Evolutionary conservation across 2,113 vertebrate genomes (phyloP).

Genomic region (Brienomyrus brachyistius): DNA sequence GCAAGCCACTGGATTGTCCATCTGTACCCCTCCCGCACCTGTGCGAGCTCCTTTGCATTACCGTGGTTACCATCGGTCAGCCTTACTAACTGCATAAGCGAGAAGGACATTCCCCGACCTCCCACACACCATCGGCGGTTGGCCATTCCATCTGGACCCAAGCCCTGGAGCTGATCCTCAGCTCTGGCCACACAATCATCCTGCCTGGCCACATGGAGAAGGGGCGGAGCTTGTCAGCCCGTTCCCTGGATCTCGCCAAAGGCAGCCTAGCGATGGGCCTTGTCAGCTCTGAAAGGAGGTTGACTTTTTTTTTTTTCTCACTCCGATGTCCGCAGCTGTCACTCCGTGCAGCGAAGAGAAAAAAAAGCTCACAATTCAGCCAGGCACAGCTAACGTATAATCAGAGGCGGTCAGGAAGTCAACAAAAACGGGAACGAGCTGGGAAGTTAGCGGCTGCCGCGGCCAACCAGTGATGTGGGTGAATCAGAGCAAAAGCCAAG

Average conservation of each 20-base stretch:
- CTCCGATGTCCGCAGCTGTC: not conserved
- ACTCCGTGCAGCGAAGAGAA: not conserved
- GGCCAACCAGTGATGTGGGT: not conserved
- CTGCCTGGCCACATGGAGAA: not conserved
- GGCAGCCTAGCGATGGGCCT: not conserved
- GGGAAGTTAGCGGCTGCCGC: not conserved
- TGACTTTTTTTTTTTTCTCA: not conserved
- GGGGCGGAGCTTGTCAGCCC: not conserved
- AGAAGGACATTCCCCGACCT: not conserved
- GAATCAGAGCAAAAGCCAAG: not conserved
- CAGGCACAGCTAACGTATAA: not conserved
- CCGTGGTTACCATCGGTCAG: not conserved
- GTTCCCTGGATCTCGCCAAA: not conserved
- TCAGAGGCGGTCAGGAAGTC: not conserved
- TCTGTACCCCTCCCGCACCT: not conserved
- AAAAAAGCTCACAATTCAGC: not conserved
- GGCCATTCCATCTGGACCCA: not conserved
- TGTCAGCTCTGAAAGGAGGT: not conserved
- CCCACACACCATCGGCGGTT: not conserved
- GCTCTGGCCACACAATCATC: not conserved
- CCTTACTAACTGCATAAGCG: not conserved
- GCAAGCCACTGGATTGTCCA: not conserved
- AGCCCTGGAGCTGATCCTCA: not conserved
- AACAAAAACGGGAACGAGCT: too few species aligned
- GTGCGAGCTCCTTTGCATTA: not conserved